Conservation (phyloP, 2,797 vertebrate species). For the Lagodon rhomboides region DNA sequence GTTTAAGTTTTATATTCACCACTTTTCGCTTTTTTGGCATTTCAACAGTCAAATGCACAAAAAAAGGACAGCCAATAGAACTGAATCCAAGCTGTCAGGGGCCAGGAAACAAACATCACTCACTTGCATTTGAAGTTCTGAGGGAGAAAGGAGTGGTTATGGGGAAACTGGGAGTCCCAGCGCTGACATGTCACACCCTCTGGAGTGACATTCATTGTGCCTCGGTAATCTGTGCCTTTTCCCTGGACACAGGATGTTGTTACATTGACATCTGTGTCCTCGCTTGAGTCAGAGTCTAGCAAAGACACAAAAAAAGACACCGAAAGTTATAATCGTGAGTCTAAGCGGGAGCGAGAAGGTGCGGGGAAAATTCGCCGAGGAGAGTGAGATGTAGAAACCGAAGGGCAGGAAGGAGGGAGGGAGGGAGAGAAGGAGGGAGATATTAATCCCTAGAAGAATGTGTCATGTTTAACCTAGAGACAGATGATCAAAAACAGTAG, state of each 20-base stretch:
- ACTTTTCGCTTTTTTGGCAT: slow-evolving; percentile 12
- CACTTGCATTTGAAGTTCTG: slow-evolving; percentile 99
- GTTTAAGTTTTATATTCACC: slow-evolving; percentile 1
- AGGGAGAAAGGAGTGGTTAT: slow-evolving; percentile 93
- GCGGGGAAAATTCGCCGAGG: not conserved
- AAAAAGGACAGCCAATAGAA: slow-evolving; percentile 14
- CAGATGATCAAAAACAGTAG: slow-evolving; percentile 83
- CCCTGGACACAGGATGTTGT: slow-evolving; percentile 89
- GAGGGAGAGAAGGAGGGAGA: slow-evolving; percentile 56
- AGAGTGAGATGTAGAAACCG: slow-evolving; percentile 19
- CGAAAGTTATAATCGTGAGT: slow-evolving; percentile 11
- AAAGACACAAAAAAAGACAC: slow-evolving; percentile 11
- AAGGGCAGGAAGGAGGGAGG: slow-evolving; percentile 39
- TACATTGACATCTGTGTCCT: slow-evolving; percentile 80
- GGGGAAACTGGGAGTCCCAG: slow-evolving; percentile 96
- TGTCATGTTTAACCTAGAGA: slow-evolving; percentile 79
- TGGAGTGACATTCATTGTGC: slow-evolving; percentile 90
- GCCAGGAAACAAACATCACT: slow-evolving; percentile 77
- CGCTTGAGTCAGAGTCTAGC: slow-evolving; percentile 68
- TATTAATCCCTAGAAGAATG: slow-evolving; percentile 81
- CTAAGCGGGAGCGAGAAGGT: slow-evolving; percentile 15
- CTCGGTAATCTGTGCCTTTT: slow-evolving; percentile 92
- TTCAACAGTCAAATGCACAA: slow-evolving; percentile 31
- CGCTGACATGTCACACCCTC: slow-evolving; percentile 93
- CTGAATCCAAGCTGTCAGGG: slow-evolving; percentile 5